phyloP scores from a whole-genome alignment of 2,888 invertebrate species.

The Agriopis marginaria region DNA sequence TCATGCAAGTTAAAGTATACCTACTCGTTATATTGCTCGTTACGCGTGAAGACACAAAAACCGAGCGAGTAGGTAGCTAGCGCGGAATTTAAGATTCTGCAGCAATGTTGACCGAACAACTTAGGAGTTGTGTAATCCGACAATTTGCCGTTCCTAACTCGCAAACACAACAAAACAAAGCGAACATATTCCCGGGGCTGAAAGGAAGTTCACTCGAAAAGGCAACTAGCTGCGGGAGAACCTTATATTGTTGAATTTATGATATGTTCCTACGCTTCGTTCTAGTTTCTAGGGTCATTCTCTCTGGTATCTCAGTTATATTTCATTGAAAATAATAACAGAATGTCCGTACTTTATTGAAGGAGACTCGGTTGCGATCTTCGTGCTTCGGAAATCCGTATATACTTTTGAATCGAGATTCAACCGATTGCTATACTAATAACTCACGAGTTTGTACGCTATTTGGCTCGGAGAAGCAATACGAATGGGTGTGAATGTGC shows the following conservation, averaged over 20 bases:
- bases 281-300: constrained; percentile 75
- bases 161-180: constrained; percentile 83
- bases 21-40: constrained; percentile 39
- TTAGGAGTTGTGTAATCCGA: constrained; percentile 82
- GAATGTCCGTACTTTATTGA: constrained; percentile 44
- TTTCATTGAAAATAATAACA: constrained; percentile 74
- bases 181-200: constrained; percentile 79
- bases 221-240: constrained; percentile 80
- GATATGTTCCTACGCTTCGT: constrained; percentile 71
- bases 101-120: constrained; percentile 78
- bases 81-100: constrained; percentile 66
- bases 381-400: constrained; percentile 26
- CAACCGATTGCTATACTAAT: constrained; percentile 14
- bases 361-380: constrained; percentile 14
- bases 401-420: constrained; percentile 19
- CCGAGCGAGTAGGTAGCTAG: constrained; percentile 57
- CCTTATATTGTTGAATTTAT: constrained; percentile 83
- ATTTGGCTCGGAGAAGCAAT: constrained; percentile 66
- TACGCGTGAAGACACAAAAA: constrained; percentile 66
- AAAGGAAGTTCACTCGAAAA: constrained; percentile 82
- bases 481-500: constrained; percentile 65
- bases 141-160: constrained; percentile 82
- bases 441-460: constrained; percentile 56
- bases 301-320: constrained; percentile 68
- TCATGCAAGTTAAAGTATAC: background rate